Evolutionary conservation across 2,797 vertebrate species (phyloP).

Genomic region (Cottoperca gobio): DNA sequence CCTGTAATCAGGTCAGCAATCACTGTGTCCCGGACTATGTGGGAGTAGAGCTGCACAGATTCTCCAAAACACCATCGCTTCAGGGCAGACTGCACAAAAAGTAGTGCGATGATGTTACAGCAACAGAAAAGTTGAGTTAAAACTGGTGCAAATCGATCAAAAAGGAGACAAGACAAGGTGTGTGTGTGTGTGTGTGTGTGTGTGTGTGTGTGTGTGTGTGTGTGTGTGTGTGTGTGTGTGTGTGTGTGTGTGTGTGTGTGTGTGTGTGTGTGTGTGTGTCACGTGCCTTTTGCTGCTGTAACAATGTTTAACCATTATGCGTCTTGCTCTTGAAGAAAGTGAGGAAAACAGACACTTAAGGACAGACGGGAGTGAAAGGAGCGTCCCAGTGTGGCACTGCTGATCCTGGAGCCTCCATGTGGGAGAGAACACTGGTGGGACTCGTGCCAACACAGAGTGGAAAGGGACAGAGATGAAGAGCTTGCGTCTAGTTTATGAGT

Average conservation of each 20-base stretch:
- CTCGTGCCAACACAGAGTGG: slow-evolving; percentile 23
- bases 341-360: slow-evolving; percentile 15
- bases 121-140: too few species aligned
- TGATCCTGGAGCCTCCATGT: neutral
- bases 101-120: too few species aligned
- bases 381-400: slow-evolving; percentile 12
- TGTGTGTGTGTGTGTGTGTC: slow-evolving; percentile 4
- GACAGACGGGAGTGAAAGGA: slow-evolving; percentile 10
- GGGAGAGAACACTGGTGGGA: slow-evolving; percentile 23
- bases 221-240: neutral
- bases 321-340: slow-evolving; percentile 15
- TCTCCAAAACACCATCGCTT: too few species aligned
- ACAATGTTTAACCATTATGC: slow-evolving; percentile 35
- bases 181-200: too few species aligned
- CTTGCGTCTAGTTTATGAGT: slow-evolving; percentile 43
- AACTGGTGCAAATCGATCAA: too few species aligned
- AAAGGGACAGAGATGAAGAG: slow-evolving; percentile 23
- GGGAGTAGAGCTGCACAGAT: neutral
- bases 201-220: neutral
- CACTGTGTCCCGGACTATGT: neutral
- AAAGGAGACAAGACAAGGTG: too few species aligned
- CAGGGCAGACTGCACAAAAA: too few species aligned
- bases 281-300: slow-evolving; percentile 1
- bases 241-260: neutral
- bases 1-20: neutral